These are phyloP conservation scores for Planococcus citri DNA, from an alignment of 1,140 invertebrate species.

Conservation along the genomic window DNA sequence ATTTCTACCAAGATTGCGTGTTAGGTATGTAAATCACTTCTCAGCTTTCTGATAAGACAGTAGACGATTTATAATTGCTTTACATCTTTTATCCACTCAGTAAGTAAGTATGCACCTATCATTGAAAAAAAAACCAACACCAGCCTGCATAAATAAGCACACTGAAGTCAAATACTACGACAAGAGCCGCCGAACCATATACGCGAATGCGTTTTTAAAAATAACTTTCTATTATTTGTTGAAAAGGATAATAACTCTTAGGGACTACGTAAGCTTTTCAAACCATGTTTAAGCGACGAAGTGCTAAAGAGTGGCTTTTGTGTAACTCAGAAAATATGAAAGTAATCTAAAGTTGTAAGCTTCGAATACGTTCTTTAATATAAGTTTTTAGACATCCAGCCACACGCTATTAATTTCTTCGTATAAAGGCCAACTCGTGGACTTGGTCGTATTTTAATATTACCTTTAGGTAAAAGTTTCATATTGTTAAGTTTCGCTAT, in stretches of 20 bases:
- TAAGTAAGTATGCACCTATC: too few species aligned
- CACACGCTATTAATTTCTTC: constrained; percentile 6
- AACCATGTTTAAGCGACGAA: constrained; percentile 1
- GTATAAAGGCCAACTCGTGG: background rate
- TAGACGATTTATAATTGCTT: too few species aligned
- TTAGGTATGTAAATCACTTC: too few species aligned
- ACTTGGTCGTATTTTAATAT: constrained; percentile 1
- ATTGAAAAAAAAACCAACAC: too few species aligned
- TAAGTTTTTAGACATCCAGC: constrained; percentile 6
- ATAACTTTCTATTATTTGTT: constrained; percentile 8
- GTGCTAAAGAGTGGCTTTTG: background rate
- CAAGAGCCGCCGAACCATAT: too few species aligned
- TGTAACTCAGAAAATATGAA: constrained; percentile 7
- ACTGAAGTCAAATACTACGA: too few species aligned
- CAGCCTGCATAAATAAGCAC: too few species aligned
- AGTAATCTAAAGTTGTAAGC: constrained; percentile 3
- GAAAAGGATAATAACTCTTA: background rate
- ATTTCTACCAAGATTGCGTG: too few species aligned
- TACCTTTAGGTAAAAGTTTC: constrained; percentile 2
- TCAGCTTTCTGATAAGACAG: too few species aligned
- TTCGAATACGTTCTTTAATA: constrained; percentile 7
- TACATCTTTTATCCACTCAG: too few species aligned
- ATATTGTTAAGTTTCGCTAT: background rate
- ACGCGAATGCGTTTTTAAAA: background rate
- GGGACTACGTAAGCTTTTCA: background rate